These are phyloP conservation scores for Elephas maximus DNA, from an alignment of 2,113 vertebrate genomes.

Conservation along the genomic window DNA sequence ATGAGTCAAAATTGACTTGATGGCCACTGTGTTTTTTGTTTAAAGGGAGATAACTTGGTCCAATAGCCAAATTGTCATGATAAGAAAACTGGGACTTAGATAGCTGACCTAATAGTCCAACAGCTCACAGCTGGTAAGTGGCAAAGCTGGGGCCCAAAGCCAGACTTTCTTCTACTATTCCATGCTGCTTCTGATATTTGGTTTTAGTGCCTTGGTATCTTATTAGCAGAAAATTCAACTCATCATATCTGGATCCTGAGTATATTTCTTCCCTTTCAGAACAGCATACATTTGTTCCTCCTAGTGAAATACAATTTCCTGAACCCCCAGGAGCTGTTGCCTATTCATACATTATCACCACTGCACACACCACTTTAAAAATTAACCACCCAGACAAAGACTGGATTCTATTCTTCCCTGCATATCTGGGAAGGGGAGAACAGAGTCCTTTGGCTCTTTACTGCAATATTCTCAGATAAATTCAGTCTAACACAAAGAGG, in stretches of 20 bases:
- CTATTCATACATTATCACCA: background rate
- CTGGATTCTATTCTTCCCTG: background rate
- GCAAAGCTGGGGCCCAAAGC: background rate
- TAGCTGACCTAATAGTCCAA: background rate
- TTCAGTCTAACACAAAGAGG: conserved; percentile 39
- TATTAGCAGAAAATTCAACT: conserved; percentile 24
- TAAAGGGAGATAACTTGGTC: background rate
- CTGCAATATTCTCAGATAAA: conserved; percentile 46
- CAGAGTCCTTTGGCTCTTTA: background rate
- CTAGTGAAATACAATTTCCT: background rate
- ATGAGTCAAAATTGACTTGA: background rate
- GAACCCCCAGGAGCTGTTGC: background rate
- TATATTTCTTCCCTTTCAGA: conserved; percentile 3
- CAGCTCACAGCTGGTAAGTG: background rate
- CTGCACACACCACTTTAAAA: conserved; percentile 1
- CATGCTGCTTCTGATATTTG: background rate
- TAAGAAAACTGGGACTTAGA: background rate
- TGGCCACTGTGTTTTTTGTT: background rate
- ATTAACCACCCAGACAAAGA: conserved; percentile 15
- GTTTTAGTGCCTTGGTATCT: conserved; percentile 6
- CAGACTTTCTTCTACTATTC: background rate
- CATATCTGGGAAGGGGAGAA: background rate
- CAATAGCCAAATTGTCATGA: background rate
- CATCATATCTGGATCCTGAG: background rate
- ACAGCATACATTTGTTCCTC: background rate